Conservation (phyloP, 2,113 vertebrate species). For the Dipodomys ordii region DNA sequence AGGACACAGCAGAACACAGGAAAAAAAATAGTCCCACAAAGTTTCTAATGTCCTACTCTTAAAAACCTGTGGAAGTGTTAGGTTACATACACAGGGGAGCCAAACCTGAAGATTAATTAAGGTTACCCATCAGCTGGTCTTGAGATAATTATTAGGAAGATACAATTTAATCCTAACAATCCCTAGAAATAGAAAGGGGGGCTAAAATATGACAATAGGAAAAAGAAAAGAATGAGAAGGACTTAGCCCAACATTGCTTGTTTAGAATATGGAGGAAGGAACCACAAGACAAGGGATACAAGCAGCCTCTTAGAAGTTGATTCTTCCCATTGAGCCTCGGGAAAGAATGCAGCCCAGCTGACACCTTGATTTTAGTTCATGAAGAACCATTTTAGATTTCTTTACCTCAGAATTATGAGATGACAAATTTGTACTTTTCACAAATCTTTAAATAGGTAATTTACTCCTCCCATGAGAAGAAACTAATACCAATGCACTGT, state of each 20-base stretch:
- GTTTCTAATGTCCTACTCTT: background rate
- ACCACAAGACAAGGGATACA: background rate
- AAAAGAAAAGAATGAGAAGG: background rate
- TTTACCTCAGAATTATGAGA: background rate
- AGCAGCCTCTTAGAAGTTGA: background rate
- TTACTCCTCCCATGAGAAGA: background rate
- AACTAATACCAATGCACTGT: background rate
- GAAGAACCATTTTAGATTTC: background rate
- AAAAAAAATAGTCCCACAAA: background rate
- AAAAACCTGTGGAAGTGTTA: background rate
- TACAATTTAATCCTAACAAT: background rate
- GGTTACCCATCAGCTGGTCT: background rate
- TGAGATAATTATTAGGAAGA: too few species aligned
- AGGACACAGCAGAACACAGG: background rate
- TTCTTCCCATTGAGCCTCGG: background rate
- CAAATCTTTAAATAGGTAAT: background rate
- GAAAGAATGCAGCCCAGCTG: background rate
- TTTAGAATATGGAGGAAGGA: background rate
- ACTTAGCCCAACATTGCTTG: too few species aligned
- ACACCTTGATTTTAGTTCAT: too few species aligned
- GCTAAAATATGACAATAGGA: background rate
- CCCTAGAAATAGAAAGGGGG: background rate
- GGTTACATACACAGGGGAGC: background rate
- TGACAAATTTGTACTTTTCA: background rate
- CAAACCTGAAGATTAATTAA: background rate